phyloP scores from a whole-genome alignment of 2,113 vertebrate species.

The Mungos mungo region DNA sequence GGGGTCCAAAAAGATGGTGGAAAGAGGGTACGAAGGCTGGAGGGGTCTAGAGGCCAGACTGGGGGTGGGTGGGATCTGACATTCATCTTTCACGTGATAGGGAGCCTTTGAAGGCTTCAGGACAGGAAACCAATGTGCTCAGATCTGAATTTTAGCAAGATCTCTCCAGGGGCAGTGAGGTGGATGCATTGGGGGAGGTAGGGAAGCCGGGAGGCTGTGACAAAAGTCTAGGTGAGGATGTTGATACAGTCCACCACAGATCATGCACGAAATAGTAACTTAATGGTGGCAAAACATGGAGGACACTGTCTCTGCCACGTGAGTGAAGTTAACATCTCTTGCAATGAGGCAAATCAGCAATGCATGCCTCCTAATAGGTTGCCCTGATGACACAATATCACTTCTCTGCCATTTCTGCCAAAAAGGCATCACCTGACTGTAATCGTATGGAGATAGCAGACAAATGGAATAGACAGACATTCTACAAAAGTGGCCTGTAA shows the following conservation, averaged over 20 bases:
- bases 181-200: not conserved
- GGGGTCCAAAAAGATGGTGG: not conserved
- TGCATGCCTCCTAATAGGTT: fast-evolving
- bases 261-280: not conserved
- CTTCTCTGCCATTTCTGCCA: not conserved
- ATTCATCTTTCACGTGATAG: not conserved
- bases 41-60: not conserved
- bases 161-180: not conserved
- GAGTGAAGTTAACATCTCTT: not conserved
- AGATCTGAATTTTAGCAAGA: not conserved
- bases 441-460: not conserved
- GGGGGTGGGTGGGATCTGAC: not conserved
- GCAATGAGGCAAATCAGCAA: fast-evolving
- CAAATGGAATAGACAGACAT: no score
- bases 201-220: not conserved
- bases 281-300: not conserved
- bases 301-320: no score
- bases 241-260: not conserved
- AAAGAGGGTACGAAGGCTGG: not conserved
- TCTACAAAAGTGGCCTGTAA: not conserved
- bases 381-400: not conserved
- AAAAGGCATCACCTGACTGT: not conserved
- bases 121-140: not conserved
- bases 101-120: not conserved
- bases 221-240: no score